Evolutionary conservation across 2,797 vertebrate species (phyloP), one percentile per base, ranked within the genome.

Genomic region (Pitangus sulphuratus): DNA sequence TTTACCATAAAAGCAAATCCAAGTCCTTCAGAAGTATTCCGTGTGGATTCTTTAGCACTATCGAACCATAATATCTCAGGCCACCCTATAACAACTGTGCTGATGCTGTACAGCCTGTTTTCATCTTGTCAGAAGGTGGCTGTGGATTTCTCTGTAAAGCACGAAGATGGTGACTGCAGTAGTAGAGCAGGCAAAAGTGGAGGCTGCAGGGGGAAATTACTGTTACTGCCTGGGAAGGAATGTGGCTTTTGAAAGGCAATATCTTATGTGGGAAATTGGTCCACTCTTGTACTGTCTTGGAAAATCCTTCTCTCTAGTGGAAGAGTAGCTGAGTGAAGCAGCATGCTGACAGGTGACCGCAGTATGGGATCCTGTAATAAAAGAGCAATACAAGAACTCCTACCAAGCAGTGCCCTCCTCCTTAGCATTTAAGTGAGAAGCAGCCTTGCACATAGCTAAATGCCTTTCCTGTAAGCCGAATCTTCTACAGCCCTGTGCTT

Each of bases 11-110:
- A 68, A 86, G 35, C 53, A 87, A 47, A 48, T 60, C 58, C 45
- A 40, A 61, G 62, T 92, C 45, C 30, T 75, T 75, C 48, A n/a
- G 37, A 45, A 87, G 53, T 56, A 6, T 64, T 65, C 53, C 50
- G 39, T 17, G 54, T 24, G 62, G 64, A 44, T 87, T 66, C 66
- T 87, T 76, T 76, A 19, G 79, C 53, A 3, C 64, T 80, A 1
- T 3, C 33, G 37, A 74, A 37, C 51, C 6, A 2, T 39, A 31
- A 6, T 0, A 3, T 25, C 20, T 82, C 24, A 8, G 66, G 74
- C 70, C n/a, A 25, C 37, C n/a, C 58, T 35, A 0, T 35, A 58
- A 7, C 15, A 40, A 35, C 8, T 0, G 2, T 28, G 12, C 62
- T 19, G 70, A 26, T 54, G 53, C 66, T 26, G 0, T 37, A 25